These are phyloP conservation scores for Marmota monax DNA, from an alignment of 2,113 vertebrate species.

Conservation along the genomic window DNA sequence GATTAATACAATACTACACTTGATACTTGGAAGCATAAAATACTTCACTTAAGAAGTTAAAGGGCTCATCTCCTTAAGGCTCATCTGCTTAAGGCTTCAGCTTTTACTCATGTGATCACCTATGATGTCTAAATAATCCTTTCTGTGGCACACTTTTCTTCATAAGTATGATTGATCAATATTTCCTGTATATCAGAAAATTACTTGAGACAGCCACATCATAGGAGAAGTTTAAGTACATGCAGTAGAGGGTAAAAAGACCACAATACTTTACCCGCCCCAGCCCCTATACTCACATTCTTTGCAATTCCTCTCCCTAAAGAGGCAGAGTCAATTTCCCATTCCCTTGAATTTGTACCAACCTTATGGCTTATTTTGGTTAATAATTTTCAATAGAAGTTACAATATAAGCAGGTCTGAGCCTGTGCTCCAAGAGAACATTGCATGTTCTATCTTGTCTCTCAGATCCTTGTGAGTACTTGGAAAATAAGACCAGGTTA, in stretches of 20 bases:
- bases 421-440: background rate
- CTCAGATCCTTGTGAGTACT: background rate
- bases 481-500: background rate
- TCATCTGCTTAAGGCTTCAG: slow-evolving; percentile 34
- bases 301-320: slow-evolving; percentile 37
- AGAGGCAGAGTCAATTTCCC: background rate
- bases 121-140: slow-evolving; percentile 63
- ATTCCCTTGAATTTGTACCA: background rate
- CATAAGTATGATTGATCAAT: slow-evolving; percentile 65
- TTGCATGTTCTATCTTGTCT: background rate
- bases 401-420: background rate
- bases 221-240: slow-evolving; percentile 41
- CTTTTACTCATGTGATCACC: slow-evolving; percentile 46
- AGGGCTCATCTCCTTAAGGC: slow-evolving; percentile 8
- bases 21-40: slow-evolving; percentile 19
- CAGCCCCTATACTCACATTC: background rate
- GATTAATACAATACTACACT: slow-evolving; percentile 27
- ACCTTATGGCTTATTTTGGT: background rate
- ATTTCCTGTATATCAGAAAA: slow-evolving; percentile 71
- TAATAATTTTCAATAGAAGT: background rate
- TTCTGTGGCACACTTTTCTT: slow-evolving; percentile 66
- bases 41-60: slow-evolving; percentile 41
- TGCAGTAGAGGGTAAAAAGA: background rate
- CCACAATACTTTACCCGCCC: background rate
- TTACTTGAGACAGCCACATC: slow-evolving; percentile 56